phyloP scores from a whole-genome alignment of 2,113 vertebrate species.

The Poeciliopsis prolifica region DNA sequence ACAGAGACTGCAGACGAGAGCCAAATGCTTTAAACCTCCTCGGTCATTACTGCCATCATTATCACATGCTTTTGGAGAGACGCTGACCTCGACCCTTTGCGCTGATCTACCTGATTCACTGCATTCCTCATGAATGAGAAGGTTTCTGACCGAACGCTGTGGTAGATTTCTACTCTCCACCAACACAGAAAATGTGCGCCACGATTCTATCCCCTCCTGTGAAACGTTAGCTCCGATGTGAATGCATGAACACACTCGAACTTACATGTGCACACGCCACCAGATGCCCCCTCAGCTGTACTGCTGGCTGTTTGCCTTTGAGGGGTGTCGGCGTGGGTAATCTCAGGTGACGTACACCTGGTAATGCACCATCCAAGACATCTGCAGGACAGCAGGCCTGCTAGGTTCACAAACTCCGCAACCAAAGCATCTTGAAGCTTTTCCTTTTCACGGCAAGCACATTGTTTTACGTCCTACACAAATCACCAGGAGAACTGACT shows the following conservation, averaged over 20 bases:
- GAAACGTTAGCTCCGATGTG: conserved; percentile 49
- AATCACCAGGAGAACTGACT: conserved; percentile 10
- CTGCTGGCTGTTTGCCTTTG: conserved; percentile 69
- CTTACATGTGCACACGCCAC: conserved; percentile 48
- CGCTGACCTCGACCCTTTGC: conserved; percentile 19
- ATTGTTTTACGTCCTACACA: conserved; percentile 9
- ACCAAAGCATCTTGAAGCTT: conserved; percentile 28
- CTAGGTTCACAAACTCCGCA: conserved; percentile 55
- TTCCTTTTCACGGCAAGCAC: conserved; percentile 21
- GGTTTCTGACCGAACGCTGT: background rate
- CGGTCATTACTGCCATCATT: conserved; percentile 38
- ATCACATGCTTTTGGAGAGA: conserved; percentile 41
- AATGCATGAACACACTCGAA: conserved; percentile 58
- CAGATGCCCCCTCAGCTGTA: conserved; percentile 79
- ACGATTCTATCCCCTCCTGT: conserved; percentile 19
- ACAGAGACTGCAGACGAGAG: conserved; percentile 44
- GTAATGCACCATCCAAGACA: conserved; percentile 69
- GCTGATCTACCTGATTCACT: conserved; percentile 26
- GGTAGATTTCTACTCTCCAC: conserved; percentile 9
- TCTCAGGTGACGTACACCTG: conserved; percentile 81
- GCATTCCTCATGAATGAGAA: conserved; percentile 8
- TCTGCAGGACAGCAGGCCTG: conserved; percentile 76
- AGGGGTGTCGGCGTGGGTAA: conserved; percentile 75
- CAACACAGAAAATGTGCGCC: conserved; percentile 29
- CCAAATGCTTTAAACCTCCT: conserved; percentile 50